Base-by-base conservation (phyloP, 2,797 vertebrate species). In the Enteromius treurensis region DNA sequence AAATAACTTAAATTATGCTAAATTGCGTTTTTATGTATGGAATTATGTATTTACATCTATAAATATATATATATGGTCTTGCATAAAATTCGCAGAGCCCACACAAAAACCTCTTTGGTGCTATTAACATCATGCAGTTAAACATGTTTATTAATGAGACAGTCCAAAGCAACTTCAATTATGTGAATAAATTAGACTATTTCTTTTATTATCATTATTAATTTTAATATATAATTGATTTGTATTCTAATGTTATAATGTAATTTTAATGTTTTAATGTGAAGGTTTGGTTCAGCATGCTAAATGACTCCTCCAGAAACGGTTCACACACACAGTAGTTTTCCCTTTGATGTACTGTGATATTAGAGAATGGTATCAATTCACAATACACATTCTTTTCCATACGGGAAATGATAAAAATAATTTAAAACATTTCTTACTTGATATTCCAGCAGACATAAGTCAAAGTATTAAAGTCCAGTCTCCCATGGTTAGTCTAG, bases 321-420 rank as follows among this genome's bases (percentile, higher is more conserved):
- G 2, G 29, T 65, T 76, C 60, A 65, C 70, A 77, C 55, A 85
- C 32, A 74, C 69, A 71, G 32, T 76, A 80, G 51, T 70, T 80
- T 78, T 84, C 53, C 29, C 58, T 83, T 86, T 86, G 85, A 85
- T 86, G 80, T 84, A 19, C 26, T 69, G 77, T 67, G 76, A 80
- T 53, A 47, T 68, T 49, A 62, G 26, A 86, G 80, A 86, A 51
- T 71, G 83, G 76, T 85, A 87, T 88, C 78, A 49, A 60, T 78
- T 88, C 64, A 79, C 70, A 82, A 74, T 70, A 80, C 64, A 77
- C 79, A 65, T 85, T 86, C 67, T 81, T 79, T 84, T 80, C 51
- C 74, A 80, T 67, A 80, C n/a, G 6, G 53, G 77, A 82, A 89
- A 89, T 84, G 70, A 67, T 85, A 69, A 69, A 84, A 85, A 81